Conservation (phyloP, 2,797 vertebrate genomes). For the Graptemys geographica region DNA sequence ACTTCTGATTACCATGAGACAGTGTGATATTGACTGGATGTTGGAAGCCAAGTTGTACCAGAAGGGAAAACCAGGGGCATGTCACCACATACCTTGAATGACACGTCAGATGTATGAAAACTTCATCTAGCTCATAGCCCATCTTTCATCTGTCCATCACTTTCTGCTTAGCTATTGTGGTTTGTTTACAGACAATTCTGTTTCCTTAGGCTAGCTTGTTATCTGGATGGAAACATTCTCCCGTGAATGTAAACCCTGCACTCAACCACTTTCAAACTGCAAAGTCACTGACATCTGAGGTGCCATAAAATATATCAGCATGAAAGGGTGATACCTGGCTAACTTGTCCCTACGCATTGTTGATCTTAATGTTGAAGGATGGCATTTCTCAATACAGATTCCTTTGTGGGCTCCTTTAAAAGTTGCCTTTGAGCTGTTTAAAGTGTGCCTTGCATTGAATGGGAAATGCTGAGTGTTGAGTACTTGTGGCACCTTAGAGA, state of each 20-base stretch:
- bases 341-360: conserved; percentile 37
- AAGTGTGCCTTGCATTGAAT: background rate
- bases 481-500: no score
- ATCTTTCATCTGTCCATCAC: background rate
- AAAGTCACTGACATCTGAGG: conserved; percentile 1
- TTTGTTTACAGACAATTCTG: background rate
- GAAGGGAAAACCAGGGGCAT: background rate
- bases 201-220: conserved; percentile 44
- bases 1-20: background rate
- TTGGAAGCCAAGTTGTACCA: background rate
- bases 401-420: background rate
- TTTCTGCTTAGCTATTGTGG: background rate
- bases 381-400: background rate
- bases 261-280: conserved; percentile 18
- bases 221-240: conserved; percentile 37
- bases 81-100: background rate
- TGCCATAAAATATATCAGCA: conserved; percentile 13
- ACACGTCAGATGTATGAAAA: conserved; percentile 30
- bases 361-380: conserved; percentile 2
- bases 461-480: background rate
- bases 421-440: conserved; percentile 22
- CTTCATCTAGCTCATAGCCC: background rate
- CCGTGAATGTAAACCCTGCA: background rate
- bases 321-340: conserved; percentile 9
- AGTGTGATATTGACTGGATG: background rate